phyloP scores from a whole-genome alignment of 2,888 invertebrate genomes.

The Chloroclysta siterata region DNA sequence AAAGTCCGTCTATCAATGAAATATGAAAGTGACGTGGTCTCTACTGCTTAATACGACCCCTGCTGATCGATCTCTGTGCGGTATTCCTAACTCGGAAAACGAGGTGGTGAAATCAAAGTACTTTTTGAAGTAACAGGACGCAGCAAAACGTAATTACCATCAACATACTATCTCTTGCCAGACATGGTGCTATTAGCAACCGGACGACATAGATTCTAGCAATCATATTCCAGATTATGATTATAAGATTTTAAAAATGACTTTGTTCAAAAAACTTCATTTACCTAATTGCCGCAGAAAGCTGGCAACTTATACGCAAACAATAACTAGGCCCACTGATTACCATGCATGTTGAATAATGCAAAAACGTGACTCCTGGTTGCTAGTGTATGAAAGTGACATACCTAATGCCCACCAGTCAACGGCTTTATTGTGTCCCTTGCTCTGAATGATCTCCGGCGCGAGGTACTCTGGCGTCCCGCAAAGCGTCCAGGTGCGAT shows the following conservation, averaged over 20 bases:
- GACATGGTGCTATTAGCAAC: neutral
- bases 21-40: constrained; percentile 24
- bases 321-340: neutral
- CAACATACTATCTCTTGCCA: neutral
- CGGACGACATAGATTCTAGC: neutral
- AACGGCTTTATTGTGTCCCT: constrained; percentile 99
- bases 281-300: neutral
- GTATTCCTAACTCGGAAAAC: neutral
- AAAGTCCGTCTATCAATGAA: constrained; percentile 28
- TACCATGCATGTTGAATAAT: neutral
- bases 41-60: constrained; percentile 12
- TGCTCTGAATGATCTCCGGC: constrained; percentile 98
- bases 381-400: neutral
- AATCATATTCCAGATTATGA: neutral
- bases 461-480: constrained; percentile 99
- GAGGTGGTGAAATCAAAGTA: neutral
- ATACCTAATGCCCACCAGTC: constrained; percentile 99
- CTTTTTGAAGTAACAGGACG: too few species aligned
- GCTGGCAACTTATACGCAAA: neutral
- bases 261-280: neutral
- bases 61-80: constrained; percentile 16
- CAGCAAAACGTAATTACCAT: neutral
- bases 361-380: neutral
- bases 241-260: neutral
- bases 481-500: constrained; percentile 98